Conservation (phyloP, 2,888 invertebrate genomes). For the Pandemis cinnamomeana region DNA sequence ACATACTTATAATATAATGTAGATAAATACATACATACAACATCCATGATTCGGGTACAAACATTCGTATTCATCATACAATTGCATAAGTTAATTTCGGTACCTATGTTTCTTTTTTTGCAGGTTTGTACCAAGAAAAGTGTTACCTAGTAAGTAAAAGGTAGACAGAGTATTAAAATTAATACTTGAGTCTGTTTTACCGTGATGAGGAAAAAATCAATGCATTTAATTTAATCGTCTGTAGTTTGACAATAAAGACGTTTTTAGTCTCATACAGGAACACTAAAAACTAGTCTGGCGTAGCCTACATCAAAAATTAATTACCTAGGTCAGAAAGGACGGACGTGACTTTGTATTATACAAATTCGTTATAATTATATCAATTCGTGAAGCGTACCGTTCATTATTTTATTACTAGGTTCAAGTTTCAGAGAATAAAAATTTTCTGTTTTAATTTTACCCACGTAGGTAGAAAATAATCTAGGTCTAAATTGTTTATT, state of each 20-base stretch:
- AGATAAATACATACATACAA: too few relatives aligned
- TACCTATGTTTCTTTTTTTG: too few relatives aligned
- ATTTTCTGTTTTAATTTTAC: background rate
- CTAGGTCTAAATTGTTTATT: too few relatives aligned
- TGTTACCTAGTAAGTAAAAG: too few relatives aligned
- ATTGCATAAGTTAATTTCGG: too few relatives aligned
- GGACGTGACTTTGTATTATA: conserved; percentile 9
- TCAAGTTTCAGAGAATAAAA: background rate
- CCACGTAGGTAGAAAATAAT: too few relatives aligned
- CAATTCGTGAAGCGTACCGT: background rate
- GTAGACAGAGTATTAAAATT: too few relatives aligned
- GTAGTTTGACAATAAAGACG: background rate
- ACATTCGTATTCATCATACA: too few relatives aligned
- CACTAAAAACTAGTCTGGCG: background rate
- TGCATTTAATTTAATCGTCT: background rate
- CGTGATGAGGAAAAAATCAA: background rate
- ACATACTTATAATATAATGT: too few relatives aligned
- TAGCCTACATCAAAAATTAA: background rate
- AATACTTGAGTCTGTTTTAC: too few relatives aligned
- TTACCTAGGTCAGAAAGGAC: conserved; percentile 19
- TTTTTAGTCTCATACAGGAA: background rate
- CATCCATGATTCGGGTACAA: too few relatives aligned
- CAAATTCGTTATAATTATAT: background rate
- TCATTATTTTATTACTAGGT: background rate
- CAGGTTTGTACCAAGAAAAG: too few relatives aligned